These are phyloP conservation scores for Calcarius ornatus DNA, from an alignment of 2,113 vertebrate genomes.

Conservation along the genomic window DNA sequence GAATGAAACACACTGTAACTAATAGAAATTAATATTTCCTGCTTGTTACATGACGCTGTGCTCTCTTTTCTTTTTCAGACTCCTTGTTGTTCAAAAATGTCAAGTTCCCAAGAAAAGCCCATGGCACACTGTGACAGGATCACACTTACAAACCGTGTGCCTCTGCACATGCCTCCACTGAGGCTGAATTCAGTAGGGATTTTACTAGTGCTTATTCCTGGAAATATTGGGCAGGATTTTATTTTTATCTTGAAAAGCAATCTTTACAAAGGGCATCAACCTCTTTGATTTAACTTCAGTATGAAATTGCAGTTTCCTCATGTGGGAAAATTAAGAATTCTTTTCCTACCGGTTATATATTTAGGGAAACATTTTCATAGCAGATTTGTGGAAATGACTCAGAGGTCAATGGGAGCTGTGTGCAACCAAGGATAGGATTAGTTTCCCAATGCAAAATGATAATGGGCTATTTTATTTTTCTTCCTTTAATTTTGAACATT, in stretches of 20 bases:
- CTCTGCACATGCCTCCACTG: background rate
- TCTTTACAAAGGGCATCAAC: background rate
- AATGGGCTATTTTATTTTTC: slow-evolving; percentile 2
- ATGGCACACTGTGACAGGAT: background rate
- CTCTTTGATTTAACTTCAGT: background rate
- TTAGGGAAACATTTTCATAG: background rate
- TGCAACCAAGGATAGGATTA: background rate
- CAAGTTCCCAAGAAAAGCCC: background rate
- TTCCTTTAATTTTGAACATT: background rate
- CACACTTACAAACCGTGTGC: background rate
- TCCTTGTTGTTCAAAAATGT: background rate
- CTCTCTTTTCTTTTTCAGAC: background rate
- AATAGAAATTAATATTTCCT: background rate
- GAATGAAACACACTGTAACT: background rate
- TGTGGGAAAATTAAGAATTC: background rate
- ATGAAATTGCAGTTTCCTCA: background rate
- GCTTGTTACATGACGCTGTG: background rate
- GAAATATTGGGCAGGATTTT: background rate
- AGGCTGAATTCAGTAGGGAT: background rate
- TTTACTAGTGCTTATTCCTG: background rate
- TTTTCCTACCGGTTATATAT: background rate
- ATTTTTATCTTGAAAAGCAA: background rate
- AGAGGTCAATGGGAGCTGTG: background rate
- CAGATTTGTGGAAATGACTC: background rate
- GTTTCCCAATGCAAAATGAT: background rate